A percentile compares a stretch with the other conserved stretches of the same genome.
phyloP scores from a whole-genome alignment of 2,888 invertebrate genomes.

The Dromius quadrimaculatus region DNA sequence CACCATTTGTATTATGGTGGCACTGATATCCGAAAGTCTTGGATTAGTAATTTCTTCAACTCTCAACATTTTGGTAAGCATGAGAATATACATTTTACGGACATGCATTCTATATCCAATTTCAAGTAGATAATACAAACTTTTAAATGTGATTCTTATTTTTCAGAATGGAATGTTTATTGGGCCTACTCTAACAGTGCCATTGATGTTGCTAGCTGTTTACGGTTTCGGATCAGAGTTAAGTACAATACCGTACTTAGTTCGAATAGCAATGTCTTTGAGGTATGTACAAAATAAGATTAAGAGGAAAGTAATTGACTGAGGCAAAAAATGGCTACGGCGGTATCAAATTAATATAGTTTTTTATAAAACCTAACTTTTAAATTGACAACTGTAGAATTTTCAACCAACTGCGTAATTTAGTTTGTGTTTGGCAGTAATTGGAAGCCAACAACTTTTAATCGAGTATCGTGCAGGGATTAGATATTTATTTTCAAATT shows the following conservation, averaged over 20 bases:
- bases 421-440: too few species aligned
- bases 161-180: conserved; percentile 88
- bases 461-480: too few species aligned
- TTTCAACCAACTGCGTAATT: too few species aligned
- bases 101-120: too few species aligned
- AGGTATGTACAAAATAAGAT: conserved; percentile 88
- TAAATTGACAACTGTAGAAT: neutral
- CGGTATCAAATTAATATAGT: too few species aligned
- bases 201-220: conserved; percentile 87
- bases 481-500: too few species aligned
- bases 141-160: conserved; percentile 22
- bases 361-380: conserved; percentile 56
- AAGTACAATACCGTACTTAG: conserved; percentile 76
- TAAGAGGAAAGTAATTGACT: too few species aligned
- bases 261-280: conserved; percentile 82
- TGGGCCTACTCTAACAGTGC: conserved; percentile 88
- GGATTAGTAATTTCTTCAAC: conserved; percentile 81
- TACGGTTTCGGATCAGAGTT: conserved; percentile 85
- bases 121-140: too few species aligned
- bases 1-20: conserved; percentile 77
- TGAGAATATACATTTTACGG: too few species aligned
- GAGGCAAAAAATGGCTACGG: too few species aligned
- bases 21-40: conserved; percentile 83
- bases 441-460: too few species aligned
- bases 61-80: conserved; percentile 81